Evolutionary conservation across 1,140 invertebrate genomes (phyloP).

Genomic region (Planococcus citri): DNA sequence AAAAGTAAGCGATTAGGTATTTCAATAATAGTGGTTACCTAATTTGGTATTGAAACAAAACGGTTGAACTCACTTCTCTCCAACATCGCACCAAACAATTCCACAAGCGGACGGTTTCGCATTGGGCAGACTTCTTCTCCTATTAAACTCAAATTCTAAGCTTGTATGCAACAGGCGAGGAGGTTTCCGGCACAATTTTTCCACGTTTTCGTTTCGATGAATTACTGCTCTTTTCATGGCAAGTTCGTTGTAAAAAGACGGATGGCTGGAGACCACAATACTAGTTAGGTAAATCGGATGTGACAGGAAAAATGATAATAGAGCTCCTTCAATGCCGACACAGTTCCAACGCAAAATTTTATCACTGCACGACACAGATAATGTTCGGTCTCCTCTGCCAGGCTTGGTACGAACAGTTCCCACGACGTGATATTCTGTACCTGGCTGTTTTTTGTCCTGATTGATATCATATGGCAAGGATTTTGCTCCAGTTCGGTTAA

Average conservation of each 20-base stretch:
- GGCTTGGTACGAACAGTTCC: constrained; percentile 79
- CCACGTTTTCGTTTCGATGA: constrained; percentile 12
- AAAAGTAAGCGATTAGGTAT: background rate
- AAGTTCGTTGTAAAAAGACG: constrained; percentile 46
- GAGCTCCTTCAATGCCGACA: constrained; percentile 61
- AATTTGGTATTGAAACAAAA: background rate
- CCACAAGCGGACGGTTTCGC: constrained; percentile 43
- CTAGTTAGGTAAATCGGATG: constrained; percentile 54
- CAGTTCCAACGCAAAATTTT: constrained; percentile 82
- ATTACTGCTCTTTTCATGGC: constrained; percentile 43
- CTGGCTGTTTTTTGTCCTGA: constrained; percentile 42
- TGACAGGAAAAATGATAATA: constrained; percentile 54
- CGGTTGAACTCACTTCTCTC: constrained; percentile 32
- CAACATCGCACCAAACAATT: constrained; percentile 45
- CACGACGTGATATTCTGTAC: constrained; percentile 51
- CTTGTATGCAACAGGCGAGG: constrained; percentile 23
- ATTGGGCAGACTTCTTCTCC: constrained; percentile 31
- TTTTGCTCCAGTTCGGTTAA: constrained; percentile 80
- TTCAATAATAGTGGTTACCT: background rate
- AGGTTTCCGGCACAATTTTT: background rate
- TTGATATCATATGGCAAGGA: constrained; percentile 43
- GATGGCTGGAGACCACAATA: constrained; percentile 55
- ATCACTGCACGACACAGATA: constrained; percentile 86
- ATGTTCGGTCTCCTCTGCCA: constrained; percentile 75
- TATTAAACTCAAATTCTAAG: constrained; percentile 24